Evolutionary conservation across 2,797 vertebrate genomes (phyloP).

Genomic region (Lepilemur ruficaudatus): DNA sequence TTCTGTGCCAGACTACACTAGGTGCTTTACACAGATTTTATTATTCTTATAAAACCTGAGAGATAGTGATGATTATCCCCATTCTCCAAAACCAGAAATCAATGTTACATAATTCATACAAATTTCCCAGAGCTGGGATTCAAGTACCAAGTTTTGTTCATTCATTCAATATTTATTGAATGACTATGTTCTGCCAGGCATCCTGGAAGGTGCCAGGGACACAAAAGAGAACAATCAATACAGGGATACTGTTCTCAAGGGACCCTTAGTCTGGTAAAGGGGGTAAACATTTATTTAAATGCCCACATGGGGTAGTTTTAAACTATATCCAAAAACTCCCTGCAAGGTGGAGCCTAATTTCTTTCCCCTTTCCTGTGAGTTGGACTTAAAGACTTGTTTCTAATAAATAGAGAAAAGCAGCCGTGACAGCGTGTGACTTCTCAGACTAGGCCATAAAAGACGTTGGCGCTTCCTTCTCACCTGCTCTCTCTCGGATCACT

Average conservation of each 20-base stretch:
- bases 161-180: not conserved
- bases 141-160: not conserved
- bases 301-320: not conserved
- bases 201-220: not conserved
- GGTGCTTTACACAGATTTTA: not conserved
- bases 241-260: not conserved
- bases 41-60: not conserved
- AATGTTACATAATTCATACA: not conserved
- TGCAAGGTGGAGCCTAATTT: not conserved
- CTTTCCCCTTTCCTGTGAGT: not conserved
- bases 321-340: not conserved
- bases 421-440: not conserved
- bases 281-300: not conserved
- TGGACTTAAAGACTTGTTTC: not conserved
- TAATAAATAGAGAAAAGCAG: not conserved
- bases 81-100: not conserved
- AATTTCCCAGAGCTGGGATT: not conserved
- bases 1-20: not conserved
- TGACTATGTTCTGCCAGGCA: not conserved
- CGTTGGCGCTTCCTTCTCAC: rapidly evolving
- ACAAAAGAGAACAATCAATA: not conserved
- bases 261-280: not conserved
- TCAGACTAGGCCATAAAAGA: not conserved
- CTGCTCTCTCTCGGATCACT: too few species aligned
- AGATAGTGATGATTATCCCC: not conserved